These are phyloP conservation scores for Bedellia somnulentella DNA, from an alignment of 2,888 invertebrate species.

Conservation along the genomic window DNA sequence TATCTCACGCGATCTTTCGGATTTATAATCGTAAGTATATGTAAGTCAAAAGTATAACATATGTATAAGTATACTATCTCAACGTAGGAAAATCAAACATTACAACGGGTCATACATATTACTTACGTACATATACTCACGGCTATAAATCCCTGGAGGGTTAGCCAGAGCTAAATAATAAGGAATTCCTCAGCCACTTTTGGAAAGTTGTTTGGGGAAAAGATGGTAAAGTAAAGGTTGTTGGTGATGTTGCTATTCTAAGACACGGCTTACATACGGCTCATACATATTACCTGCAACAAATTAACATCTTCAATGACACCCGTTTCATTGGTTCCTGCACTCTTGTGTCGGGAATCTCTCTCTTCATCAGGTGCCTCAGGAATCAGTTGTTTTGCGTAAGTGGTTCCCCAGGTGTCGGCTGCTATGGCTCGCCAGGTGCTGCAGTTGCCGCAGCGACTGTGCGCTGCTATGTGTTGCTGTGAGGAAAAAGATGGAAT, in stretches of 20 bases:
- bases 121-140: too few species aligned
- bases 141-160: too few species aligned
- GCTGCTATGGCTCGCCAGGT: constrained; percentile 54
- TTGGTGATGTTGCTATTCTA: too few species aligned
- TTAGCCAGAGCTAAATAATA: too few species aligned
- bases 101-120: not conserved
- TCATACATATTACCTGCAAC: constrained; percentile 29
- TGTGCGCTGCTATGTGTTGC: constrained; percentile 38
- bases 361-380: constrained; percentile 6
- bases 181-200: too few species aligned
- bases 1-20: too few species aligned
- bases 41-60: not conserved
- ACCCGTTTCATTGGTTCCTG: constrained; percentile 13
- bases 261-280: too few species aligned
- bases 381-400: constrained; percentile 15
- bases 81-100: not conserved
- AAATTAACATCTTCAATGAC: constrained; percentile 31
- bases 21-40: not conserved
- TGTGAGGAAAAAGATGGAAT: constrained; percentile 13
- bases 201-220: too few species aligned
- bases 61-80: not conserved
- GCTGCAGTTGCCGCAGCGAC: constrained; percentile 45
- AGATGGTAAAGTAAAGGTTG: too few species aligned
- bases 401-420: constrained; percentile 61
- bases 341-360: constrained; percentile 10